Base-by-base conservation (phyloP, 2,888 invertebrate genomes). In the Anarsia innoxiella region DNA sequence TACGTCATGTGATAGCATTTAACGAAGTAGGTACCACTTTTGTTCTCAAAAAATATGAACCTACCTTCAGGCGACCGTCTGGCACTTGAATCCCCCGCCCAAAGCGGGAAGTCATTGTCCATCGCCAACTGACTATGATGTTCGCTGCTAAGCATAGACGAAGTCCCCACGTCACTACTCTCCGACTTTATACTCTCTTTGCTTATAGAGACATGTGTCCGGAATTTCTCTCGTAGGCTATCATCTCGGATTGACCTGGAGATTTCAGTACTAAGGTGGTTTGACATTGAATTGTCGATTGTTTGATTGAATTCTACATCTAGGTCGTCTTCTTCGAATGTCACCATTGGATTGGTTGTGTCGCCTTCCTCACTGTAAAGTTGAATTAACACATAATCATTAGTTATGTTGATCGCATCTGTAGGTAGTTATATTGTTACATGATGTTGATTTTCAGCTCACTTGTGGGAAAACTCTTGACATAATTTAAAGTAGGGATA, bases 261-360 rank as follows among this genome's bases (percentile, higher is more conserved):
- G 4, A 25, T 11, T 6, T 56, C 47, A 35, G 42, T 41, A 11
- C 44, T 44, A 2, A 44, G 25, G 33, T 50, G 53, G 9, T 28
- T 33, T 26, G 49, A 45, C 12, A 42, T 16, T 10, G 46, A 31
- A 16, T 43, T 42, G 35, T 56, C 53, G 1, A 15, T 19, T 9
- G 61, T 47, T 8, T 59, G 44, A 32, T 49, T 63, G n/a, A 56
- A 48, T 6, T 80, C 82, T n/a, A 56, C 49, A 6, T 80, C 82
- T 10, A 95, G 77, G 62, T 96, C 95, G 62, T 96, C 95, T 70
- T 93, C 93, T 49, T 93, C 91, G 33, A 91, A 91, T 14, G 93
- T 92, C 0, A 96, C 94, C 59, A 93, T 79, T 13, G 94, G 94
- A 80, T 94, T 94, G 4, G 87, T 89, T 23, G 87, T 79, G 37